Conservation (phyloP, 2,888 invertebrate genomes). For the Orthosia incerta region DNA sequence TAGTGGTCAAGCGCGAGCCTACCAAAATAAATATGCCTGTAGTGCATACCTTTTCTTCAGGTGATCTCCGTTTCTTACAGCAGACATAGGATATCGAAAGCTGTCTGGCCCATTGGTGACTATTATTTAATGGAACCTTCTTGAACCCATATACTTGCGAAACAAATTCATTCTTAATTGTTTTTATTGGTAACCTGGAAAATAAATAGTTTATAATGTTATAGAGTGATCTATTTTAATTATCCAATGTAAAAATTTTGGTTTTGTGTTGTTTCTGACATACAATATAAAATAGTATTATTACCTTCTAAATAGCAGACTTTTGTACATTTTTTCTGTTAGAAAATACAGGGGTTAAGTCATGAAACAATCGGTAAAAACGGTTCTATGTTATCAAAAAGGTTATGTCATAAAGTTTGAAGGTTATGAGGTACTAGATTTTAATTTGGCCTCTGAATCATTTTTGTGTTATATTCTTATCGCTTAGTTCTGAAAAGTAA, state of each 20-base stretch:
- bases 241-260: not conserved
- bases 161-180: constrained; percentile 72
- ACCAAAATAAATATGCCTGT: no score
- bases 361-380: constrained; percentile 16
- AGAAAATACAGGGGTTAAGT: constrained; percentile 27
- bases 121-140: constrained; percentile 52
- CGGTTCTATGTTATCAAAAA: constrained; percentile 27
- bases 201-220: not conserved
- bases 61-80: constrained; percentile 92
- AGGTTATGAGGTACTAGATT: constrained; percentile 40
- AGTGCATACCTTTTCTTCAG: constrained; percentile 91
- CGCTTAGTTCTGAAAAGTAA: not conserved
- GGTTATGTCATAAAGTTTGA: constrained; percentile 63
- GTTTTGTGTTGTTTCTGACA: constrained; percentile 1
- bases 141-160: constrained; percentile 65
- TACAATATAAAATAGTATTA: constrained; percentile 35
- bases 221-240: not conserved
- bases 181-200: constrained; percentile 78
- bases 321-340: constrained; percentile 79
- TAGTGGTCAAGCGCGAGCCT: no score
- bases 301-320: constrained; percentile 79
- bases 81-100: constrained; percentile 79
- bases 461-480: constrained; percentile 5
- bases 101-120: constrained; percentile 70
- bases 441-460: constrained; percentile 7